Evolutionary conservation across 2,797 vertebrate genomes (phyloP), one percentile per base, ranked within the genome.

Genomic region (Pseudomugil tenellus): DNA sequence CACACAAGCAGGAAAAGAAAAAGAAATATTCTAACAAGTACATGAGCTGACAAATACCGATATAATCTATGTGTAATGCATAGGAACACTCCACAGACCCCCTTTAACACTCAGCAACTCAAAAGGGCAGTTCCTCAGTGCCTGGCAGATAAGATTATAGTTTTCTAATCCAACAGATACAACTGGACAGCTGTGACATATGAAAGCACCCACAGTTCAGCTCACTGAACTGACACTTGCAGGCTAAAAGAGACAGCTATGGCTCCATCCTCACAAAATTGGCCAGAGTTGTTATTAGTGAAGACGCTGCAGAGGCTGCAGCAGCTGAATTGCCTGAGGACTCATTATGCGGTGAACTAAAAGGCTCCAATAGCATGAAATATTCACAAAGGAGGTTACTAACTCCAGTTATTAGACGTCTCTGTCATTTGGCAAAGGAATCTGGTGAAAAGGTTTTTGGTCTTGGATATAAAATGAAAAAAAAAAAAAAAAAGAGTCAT

Each of bases 81-180:
- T 29, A 28, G 6, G 21, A 62, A 48, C n/a, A 35, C 43, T 8
- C 32, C 13, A 31, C 43, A 11, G 6, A 46, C 6, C 8, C n/a
- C 43, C 3, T 46, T 11, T 21, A 46, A 21, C 19, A 9, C 43
- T 11, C 39, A 17, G 39, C 16, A 37, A 54, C 31, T 69, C 19
- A 6, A 54, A 29, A 9, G 32, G 54, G 19, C 34, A 63, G 70
- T 54, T 28, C 53, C 64, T 72, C 62, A 31, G 67, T 26, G 46
- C 1, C 62, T 65, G 23, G 23, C 43, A 53, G 57, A 67, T 67
- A 69, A 54, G 55, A 62, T 31, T 31, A 16, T 55, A 14, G 54
- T 70, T 81, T 72, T 76, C 65, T 31, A 58, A 73, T 58, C 53
- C 54, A 63, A 21, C 63, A 74, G 66, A 74, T 63, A 63, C 63